Percentiles rank a stretch among this genome's conserved stretches.
Evolutionary conservation across 37 sponge, comb jelly and placozoan species (phyloP).

Genomic region (Crambe crambe): DNA sequence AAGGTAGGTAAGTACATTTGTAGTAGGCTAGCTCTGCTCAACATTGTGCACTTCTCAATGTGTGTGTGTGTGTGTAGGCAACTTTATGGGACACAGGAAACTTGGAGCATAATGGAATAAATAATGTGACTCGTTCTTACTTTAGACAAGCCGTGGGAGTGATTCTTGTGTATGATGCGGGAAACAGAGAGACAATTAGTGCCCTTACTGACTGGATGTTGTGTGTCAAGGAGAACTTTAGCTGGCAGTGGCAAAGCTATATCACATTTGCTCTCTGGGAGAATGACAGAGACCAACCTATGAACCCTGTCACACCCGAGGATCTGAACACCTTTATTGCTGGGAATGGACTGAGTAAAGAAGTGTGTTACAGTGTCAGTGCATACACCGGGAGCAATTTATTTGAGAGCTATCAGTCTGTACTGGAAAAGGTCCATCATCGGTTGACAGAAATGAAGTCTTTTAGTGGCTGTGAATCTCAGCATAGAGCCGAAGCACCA

Average conservation of each 20-base stretch:
- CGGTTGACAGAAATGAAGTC: background rate
- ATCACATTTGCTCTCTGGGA: constrained; percentile 51
- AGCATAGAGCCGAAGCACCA: too few species aligned
- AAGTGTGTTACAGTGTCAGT: background rate
- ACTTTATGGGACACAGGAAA: constrained; percentile 58
- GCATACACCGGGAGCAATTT: constrained; percentile 10
- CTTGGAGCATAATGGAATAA: constrained; percentile 26
- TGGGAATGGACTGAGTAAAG: background rate
- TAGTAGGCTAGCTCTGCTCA: too few species aligned
- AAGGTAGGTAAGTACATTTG: constrained; percentile 1
- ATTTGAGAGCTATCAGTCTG: background rate
- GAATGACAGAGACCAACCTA: constrained; percentile 16
- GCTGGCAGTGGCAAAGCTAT: background rate
- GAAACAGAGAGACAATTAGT: background rate
- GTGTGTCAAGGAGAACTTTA: background rate
- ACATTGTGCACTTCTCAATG: background rate
- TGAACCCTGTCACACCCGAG: background rate
- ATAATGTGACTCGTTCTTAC: constrained; percentile 47
- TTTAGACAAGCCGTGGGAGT: constrained; percentile 36
- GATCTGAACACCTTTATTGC: background rate
- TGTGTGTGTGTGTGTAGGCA: constrained; percentile 21
- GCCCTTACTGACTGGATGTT: constrained; percentile 33
- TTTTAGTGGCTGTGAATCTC: too few species aligned
- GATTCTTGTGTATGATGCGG: constrained; percentile 49
- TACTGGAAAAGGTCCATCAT: background rate